phyloP scores from a whole-genome alignment of 2,888 invertebrate genomes.

The Coenonympha arcania region DNA sequence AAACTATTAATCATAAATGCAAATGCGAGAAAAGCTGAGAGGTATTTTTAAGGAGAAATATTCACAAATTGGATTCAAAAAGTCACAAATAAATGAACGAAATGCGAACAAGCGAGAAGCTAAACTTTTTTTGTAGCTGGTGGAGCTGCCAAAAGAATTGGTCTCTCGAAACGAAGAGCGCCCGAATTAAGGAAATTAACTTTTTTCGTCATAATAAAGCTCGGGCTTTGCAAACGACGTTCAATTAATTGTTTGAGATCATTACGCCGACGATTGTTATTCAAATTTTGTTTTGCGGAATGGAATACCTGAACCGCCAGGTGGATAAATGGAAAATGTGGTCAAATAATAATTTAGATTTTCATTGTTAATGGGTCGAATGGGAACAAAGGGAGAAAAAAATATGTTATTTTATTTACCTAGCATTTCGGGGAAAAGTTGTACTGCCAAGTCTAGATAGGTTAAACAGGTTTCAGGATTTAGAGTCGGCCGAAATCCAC shows the following conservation, averaged over 20 bases:
- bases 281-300: conserved; percentile 7
- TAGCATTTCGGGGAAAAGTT: too few relatives aligned
- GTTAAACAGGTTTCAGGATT: too few relatives aligned
- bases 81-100: conserved; percentile 42
- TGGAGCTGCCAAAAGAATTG: conserved; percentile 46
- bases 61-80: conserved; percentile 23
- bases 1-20: conserved; percentile 3
- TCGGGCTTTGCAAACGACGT: conserved; percentile 58
- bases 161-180: conserved; percentile 46
- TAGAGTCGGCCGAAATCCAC: too few relatives aligned
- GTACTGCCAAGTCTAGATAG: too few relatives aligned
- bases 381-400: too few relatives aligned
- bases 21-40: conserved; percentile 6
- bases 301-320: neutral
- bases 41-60: conserved; percentile 2
- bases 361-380: neutral
- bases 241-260: conserved; percentile 53
- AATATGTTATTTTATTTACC: too few relatives aligned
- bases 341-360: neutral
- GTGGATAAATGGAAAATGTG: neutral
- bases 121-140: conserved; percentile 45
- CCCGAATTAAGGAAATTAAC: conserved; percentile 68
- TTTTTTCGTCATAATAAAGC: conserved; percentile 54
- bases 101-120: conserved; percentile 46
- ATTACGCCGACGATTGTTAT: conserved; percentile 12